phyloP scores from a whole-genome alignment of 2,888 invertebrate species.

The Glyphotaelius pellucidus region DNA sequence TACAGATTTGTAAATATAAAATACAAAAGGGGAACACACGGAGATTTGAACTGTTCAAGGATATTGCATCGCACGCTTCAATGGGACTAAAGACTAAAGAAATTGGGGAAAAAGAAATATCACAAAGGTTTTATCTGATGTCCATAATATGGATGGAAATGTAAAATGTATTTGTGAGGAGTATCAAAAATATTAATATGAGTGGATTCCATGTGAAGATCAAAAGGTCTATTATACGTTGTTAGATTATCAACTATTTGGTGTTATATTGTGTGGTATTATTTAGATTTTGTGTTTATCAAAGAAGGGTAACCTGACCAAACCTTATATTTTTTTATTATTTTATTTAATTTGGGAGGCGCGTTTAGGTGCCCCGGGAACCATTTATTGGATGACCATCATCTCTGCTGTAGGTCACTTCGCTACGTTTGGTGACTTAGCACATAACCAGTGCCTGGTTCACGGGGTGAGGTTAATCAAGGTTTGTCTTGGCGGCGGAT shows the following conservation, averaged over 20 bases:
- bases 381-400: no score
- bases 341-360: no score
- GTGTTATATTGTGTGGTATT: no score
- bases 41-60: background rate
- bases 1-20: background rate
- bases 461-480: no score
- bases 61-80: background rate
- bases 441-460: no score
- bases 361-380: no score
- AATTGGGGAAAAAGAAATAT: background rate
- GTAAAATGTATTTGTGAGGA: background rate
- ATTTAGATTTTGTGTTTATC: no score
- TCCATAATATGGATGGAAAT: background rate
- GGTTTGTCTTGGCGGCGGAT: no score
- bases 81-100: background rate
- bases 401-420: no score
- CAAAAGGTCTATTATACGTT: background rate
- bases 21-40: background rate
- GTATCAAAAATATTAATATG: background rate
- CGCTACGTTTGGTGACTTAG: no score
- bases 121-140: background rate
- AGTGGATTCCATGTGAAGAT: background rate
- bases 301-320: no score
- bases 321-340: no score
- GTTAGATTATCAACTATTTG: background rate